Base-by-base conservation (phyloP, 1,140 invertebrate genomes). In the Drosophila fuyamai region DNA sequence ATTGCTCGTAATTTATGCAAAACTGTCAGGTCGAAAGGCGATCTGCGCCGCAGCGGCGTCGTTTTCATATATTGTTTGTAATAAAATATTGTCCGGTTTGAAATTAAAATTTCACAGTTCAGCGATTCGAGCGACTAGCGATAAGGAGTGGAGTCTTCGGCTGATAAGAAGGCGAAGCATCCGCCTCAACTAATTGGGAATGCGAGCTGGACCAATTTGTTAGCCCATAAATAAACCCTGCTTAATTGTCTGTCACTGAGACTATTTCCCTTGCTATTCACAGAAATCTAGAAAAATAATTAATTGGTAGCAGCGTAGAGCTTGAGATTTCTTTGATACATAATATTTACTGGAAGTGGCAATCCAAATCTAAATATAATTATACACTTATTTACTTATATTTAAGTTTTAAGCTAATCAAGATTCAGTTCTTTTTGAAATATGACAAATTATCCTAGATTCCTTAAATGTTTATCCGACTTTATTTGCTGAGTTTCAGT, bases 231-330 rank as follows among this genome's bases (percentile, higher is more conserved):
- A 84, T 80, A 86, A 76, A 55, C 35, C 46, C 59, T n/a, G 32
- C 35, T 51, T 68, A 79, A 72, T 53, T 59, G 59, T 75, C 66
- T 79, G 79, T 40, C 53, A 68, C 58, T 35, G 51, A 47, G 70
- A 43, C 53, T 50, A 51, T 66, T 61, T 55, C 18, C 38, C 40
- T 56, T 57, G 41, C 78, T 85, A 60, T 76, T 92, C 93, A 14
- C 94, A 98, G 97, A 92, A 93, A 95, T 43, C 92, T 98, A 29
- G 32, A 96, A 95, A 63, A 96, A 98, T 5, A 38, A 29, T 29
- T 51, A 38, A 54, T 29, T 53, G 46, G 38, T 29, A 14, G 13
- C 2, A 14, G 10, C 32, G 8, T 32, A 10, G 1, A 43, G 14
- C 10, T 6, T 1, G 23, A 8, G 1, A 13, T 48, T 32, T 6